Evolutionary conservation across 2,113 vertebrate genomes (phyloP).

Genomic region (Sander lucioperca): DNA sequence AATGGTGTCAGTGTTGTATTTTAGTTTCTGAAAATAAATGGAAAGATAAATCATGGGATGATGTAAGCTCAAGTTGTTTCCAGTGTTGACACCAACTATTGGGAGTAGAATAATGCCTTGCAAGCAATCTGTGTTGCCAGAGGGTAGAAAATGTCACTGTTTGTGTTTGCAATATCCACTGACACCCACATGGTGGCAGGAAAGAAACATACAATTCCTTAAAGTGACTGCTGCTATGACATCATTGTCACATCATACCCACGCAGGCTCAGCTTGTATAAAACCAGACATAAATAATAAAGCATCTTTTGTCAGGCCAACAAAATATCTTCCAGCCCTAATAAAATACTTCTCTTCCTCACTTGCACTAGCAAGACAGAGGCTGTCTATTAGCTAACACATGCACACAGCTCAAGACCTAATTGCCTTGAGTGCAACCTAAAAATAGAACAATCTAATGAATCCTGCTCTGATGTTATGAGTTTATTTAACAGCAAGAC

Average conservation of each 20-base stretch:
- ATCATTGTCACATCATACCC: constrained; percentile 57
- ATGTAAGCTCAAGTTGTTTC: not conserved
- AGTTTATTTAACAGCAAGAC: constrained; percentile 68
- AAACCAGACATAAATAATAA: constrained; percentile 68
- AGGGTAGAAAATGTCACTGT: not conserved
- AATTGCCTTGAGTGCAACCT: constrained; percentile 52
- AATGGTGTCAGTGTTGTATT: not conserved
- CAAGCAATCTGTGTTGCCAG: not conserved
- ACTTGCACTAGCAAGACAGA: constrained; percentile 39
- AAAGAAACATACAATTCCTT: constrained; percentile 61
- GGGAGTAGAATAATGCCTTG: not conserved
- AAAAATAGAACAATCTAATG: constrained; percentile 74
- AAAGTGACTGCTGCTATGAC: constrained; percentile 35
- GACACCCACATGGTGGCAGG: constrained; percentile 79
- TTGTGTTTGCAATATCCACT: constrained; percentile 53
- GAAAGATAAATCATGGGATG: constrained; percentile 3
- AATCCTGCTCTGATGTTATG: constrained; percentile 64
- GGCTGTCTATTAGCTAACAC: constrained; percentile 42
- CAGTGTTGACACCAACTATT: not conserved
- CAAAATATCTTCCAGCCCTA: constrained; percentile 67
- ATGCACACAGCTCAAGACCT: constrained; percentile 36
- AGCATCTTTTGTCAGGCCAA: constrained; percentile 62
- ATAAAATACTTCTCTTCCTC: constrained; percentile 33
- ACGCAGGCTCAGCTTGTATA: constrained; percentile 51
- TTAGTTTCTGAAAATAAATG: constrained; percentile 10